Conservation (phyloP, 2,888 invertebrate genomes). For the Aethes cnicana region DNA sequence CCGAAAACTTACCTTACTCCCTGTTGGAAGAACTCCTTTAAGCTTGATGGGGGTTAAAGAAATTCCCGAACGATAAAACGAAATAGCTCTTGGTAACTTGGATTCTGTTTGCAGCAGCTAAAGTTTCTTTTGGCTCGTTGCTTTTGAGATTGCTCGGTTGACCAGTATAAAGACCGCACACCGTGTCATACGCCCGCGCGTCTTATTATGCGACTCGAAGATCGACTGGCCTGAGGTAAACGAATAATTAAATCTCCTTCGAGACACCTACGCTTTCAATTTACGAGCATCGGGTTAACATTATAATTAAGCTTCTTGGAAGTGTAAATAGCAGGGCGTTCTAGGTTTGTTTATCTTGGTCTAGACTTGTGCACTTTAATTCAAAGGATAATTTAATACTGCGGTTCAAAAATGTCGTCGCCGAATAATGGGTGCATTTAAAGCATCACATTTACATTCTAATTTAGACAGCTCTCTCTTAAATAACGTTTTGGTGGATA, state of each 20-base stretch:
- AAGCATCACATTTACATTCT: neutral
- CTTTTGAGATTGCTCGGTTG: constrained; percentile 44
- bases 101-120: constrained; percentile 36
- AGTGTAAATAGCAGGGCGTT: constrained; percentile 4
- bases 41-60: constrained; percentile 32
- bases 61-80: constrained; percentile 45
- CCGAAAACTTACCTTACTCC: constrained; percentile 41
- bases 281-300: constrained; percentile 24
- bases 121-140: constrained; percentile 40
- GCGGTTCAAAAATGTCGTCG: neutral
- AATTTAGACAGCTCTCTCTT: neutral
- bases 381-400: neutral
- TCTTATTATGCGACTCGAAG: constrained; percentile 54
- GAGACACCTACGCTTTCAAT: constrained; percentile 27
- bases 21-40: constrained; percentile 42
- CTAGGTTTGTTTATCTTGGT: constrained; percentile 7
- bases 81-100: constrained; percentile 35
- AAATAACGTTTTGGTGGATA: neutral
- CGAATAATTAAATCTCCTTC: constrained; percentile 20
- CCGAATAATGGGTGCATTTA: constrained; percentile 2
- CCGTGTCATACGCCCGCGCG: constrained; percentile 62
- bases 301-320: constrained; percentile 17
- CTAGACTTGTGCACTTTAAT: constrained; percentile 3
- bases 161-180: constrained; percentile 68
- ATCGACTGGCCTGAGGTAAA: constrained; percentile 18